These are phyloP conservation scores for Leptestheria dahalacensis DNA, from an alignment of 1,140 invertebrate genomes.

Conservation along the genomic window DNA sequence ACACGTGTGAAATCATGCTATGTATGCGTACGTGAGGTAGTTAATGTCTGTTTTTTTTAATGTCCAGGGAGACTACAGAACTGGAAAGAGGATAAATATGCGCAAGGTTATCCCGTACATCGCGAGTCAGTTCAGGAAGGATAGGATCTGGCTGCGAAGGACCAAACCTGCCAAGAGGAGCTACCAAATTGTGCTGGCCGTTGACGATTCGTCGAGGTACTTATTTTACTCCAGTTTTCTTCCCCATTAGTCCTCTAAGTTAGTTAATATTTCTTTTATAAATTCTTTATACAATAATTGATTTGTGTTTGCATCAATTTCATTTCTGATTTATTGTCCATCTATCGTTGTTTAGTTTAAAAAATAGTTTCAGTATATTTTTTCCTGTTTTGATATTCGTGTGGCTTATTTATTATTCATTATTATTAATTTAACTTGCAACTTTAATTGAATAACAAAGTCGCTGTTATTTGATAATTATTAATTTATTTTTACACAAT, in stretches of 20 bases:
- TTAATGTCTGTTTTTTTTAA: neutral
- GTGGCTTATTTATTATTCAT: neutral
- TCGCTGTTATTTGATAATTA: neutral
- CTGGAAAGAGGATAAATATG: conserved; percentile 96
- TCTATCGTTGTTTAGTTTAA: no score
- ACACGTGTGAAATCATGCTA: no score
- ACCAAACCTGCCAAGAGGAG: conserved; percentile 90
- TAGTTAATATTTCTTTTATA: neutral
- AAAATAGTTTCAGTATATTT: no score
- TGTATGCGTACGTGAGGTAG: no score
- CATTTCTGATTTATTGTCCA: no score
- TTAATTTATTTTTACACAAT: neutral
- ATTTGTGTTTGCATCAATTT: no score
- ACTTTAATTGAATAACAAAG: neutral
- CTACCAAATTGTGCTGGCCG: conserved; percentile 90
- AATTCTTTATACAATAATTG: neutral
- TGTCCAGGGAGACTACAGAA: conserved; percentile 75
- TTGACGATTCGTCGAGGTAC: conserved; percentile 79
- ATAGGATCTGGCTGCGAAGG: conserved; percentile 94
- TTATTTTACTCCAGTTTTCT: neutral
- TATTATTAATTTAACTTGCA: neutral
- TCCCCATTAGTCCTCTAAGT: neutral
- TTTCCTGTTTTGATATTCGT: no score
- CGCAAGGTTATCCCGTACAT: conserved; percentile 95
- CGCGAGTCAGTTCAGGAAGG: conserved; percentile 95